phyloP scores from a whole-genome alignment of 2,888 invertebrate genomes.

The Oscheius onirici region DNA sequence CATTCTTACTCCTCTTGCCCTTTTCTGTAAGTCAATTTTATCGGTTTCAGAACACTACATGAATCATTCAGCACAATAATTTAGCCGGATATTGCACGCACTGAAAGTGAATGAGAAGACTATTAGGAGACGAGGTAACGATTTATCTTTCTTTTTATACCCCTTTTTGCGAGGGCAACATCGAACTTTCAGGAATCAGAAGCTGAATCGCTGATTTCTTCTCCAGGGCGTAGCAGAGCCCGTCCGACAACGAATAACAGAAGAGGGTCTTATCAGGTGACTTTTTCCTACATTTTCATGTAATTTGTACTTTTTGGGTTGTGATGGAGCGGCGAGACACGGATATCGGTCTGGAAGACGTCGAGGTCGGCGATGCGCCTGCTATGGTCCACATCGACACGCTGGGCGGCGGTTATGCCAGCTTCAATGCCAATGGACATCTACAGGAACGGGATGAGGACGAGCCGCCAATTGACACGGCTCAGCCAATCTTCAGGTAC shows the following conservation, averaged over 20 bases:
- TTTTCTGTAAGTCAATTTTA: not conserved
- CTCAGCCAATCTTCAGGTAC: conserved; percentile 49
- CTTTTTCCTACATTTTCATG: not conserved
- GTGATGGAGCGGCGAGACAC: conserved; percentile 32
- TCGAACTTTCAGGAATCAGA: conserved; percentile 36
- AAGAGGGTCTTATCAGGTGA: conserved; percentile 13
- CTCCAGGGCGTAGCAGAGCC: conserved; percentile 25
- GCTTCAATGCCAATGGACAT: conserved; percentile 34
- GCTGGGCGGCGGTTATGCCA: conserved; percentile 30
- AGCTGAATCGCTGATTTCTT: conserved; percentile 43
- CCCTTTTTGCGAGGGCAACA: not conserved
- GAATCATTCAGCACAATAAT: not conserved
- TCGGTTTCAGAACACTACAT: conserved; percentile 8
- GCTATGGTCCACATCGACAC: conserved; percentile 36
- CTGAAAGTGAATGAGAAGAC: conserved; percentile 33
- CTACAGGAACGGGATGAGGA: conserved; percentile 35
- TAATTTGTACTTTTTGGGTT: not conserved
- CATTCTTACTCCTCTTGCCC: not conserved
- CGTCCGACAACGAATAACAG: conserved; percentile 7
- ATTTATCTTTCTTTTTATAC: not conserved
- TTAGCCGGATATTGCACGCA: not conserved
- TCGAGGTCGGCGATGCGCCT: conserved; percentile 25
- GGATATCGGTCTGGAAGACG: conserved; percentile 33
- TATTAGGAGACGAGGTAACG: conserved; percentile 32
- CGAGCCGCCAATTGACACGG: conserved; percentile 35